Percentiles rank a stretch among this genome's conserved stretches.
These are phyloP conservation scores for Pseudachorutes palmiensis DNA, from an alignment of 1,140 invertebrate genomes.

Conservation along the genomic window DNA sequence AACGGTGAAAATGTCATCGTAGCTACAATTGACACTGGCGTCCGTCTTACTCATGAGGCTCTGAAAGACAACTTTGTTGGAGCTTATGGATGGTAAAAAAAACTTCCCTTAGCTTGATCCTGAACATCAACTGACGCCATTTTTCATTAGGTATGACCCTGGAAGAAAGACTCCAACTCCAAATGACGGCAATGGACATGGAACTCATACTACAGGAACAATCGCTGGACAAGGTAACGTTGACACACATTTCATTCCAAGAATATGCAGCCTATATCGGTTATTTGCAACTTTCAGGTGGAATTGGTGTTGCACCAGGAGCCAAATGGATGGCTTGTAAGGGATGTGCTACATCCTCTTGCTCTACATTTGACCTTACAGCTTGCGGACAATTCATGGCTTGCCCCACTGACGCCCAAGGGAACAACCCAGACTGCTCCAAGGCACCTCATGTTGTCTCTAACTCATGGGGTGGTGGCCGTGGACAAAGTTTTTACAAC, in stretches of 20 bases:
- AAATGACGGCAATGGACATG: background rate
- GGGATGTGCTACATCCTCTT: background rate
- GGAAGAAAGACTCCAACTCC: background rate
- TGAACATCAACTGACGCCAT: no score
- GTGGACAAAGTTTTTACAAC: background rate
- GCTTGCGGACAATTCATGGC: conserved; percentile 13
- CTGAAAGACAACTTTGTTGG: conserved; percentile 1
- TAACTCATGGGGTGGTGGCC: conserved; percentile 7
- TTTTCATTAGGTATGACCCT: background rate
- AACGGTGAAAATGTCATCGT: conserved; percentile 8
- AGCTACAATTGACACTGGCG: conserved; percentile 15
- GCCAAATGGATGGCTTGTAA: conserved; percentile 18
- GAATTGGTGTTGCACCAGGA: conserved; percentile 19
- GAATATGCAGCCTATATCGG: background rate
- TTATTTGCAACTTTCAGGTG: background rate
- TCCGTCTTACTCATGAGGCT: background rate
- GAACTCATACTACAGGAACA: conserved; percentile 17
- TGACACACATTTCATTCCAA: background rate
- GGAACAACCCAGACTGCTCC: background rate
- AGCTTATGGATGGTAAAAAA: background rate
- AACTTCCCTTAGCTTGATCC: no score
- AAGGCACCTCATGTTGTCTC: conserved; percentile 9
- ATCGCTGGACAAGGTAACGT: conserved; percentile 5
- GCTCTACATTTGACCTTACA: background rate
- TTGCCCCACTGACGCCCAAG: conserved; percentile 7